Percentiles rank a stretch among this genome's conserved stretches.
These are phyloP conservation scores for Cyphomyrmex costatus DNA, from an alignment of 1,140 invertebrate species.

Conservation along the genomic window DNA sequence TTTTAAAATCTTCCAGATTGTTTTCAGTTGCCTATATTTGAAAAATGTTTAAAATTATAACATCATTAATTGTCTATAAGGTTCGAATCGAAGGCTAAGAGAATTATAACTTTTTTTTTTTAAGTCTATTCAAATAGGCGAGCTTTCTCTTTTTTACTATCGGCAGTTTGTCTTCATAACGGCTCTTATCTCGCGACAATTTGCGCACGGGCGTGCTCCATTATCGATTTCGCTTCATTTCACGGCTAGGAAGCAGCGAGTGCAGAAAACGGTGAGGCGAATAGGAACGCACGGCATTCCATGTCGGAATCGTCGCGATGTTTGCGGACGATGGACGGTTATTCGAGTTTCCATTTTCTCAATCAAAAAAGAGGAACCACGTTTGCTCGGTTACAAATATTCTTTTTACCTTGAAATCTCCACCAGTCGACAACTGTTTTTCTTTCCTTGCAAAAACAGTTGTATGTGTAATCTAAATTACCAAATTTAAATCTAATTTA, in stretches of 20 bases:
- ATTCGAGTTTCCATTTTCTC: slow-evolving; percentile 67
- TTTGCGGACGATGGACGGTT: slow-evolving; percentile 68
- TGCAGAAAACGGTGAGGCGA: not conserved
- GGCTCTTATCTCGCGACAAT: slow-evolving; percentile 74
- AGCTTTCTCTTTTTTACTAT: slow-evolving; percentile 33
- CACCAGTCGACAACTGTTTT: not conserved
- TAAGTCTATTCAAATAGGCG: slow-evolving; percentile 11
- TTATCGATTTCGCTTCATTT: slow-evolving; percentile 78
- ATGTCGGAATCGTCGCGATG: slow-evolving; percentile 61
- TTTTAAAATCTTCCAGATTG: not conserved
- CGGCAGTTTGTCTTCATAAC: slow-evolving; percentile 75
- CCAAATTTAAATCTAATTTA: not conserved
- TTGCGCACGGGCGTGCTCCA: slow-evolving; percentile 73
- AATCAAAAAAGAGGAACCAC: slow-evolving; percentile 9
- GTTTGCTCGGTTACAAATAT: not conserved
- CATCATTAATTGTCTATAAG: slow-evolving; percentile 6
- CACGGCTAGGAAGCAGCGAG: slow-evolving; percentile 58
- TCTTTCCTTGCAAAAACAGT: not conserved
- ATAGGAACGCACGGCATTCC: slow-evolving; percentile 64
- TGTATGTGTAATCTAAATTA: not conserved
- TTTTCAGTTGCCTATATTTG: not conserved
- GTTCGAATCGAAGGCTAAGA: not conserved
- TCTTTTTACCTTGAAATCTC: not conserved
- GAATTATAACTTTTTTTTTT: slow-evolving; percentile 20
- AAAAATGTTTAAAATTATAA: slow-evolving; percentile 7